Evolutionary conservation across 2,888 invertebrate species (phyloP).

Genomic region (Drosophila mettleri): DNA sequence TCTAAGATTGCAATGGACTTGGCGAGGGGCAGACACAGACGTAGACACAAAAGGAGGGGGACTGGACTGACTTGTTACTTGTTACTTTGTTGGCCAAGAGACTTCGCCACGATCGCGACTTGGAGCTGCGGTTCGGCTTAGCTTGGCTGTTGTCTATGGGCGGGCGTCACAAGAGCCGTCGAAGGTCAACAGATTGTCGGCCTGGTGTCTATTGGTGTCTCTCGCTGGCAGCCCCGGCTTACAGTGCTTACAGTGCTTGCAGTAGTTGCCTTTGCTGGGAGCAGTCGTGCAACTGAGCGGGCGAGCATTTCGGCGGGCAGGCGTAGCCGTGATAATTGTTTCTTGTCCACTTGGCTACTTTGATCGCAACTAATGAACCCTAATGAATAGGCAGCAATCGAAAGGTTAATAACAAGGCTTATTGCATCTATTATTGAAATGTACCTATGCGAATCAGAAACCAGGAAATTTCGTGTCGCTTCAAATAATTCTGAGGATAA

Average conservation of each 20-base stretch:
- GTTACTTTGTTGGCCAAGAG: conserved; percentile 60
- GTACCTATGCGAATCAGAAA: background rate
- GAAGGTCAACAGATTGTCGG: conserved; percentile 81
- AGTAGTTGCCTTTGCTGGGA: conserved; percentile 14
- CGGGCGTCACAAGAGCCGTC: conserved; percentile 73
- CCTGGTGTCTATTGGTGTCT: conserved; percentile 66
- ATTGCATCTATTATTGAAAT: conserved; percentile 1
- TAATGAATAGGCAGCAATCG: conserved; percentile 66
- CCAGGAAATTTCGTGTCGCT: too few relatives aligned
- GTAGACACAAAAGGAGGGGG: conserved; percentile 14
- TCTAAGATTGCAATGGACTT: conserved; percentile 57
- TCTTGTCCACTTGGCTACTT: conserved; percentile 77
- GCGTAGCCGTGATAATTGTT: conserved; percentile 80
- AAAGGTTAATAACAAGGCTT: background rate
- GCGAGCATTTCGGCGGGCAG: conserved; percentile 43
- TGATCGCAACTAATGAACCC: conserved; percentile 80
- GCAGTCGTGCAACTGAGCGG: conserved; percentile 50
- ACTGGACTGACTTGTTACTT: conserved; percentile 45
- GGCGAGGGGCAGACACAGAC: conserved; percentile 3
- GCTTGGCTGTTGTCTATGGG: conserved; percentile 61
- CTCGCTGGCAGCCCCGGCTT: conserved; percentile 29
- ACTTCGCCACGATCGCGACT: conserved; percentile 32
- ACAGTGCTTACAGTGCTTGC: conserved; percentile 18
- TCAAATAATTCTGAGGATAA: background rate
- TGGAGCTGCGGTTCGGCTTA: conserved; percentile 35